Conservation (phyloP, 2,888 invertebrate species). For the Nemoura dubitans region DNA sequence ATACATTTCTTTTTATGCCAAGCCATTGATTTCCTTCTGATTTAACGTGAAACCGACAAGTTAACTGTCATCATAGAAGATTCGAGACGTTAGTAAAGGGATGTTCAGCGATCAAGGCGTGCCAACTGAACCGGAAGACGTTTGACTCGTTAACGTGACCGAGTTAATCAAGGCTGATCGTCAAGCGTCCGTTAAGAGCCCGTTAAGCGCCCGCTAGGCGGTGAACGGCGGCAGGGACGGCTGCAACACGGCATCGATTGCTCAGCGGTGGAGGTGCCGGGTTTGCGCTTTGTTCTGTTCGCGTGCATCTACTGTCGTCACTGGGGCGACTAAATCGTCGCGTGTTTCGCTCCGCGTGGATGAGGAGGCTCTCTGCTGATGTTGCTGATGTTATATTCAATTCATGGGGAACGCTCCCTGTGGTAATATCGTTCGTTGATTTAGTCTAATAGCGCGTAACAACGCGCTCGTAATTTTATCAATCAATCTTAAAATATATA, state of each 20-base stretch:
- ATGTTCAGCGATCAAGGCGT: neutral
- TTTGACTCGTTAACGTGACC: neutral
- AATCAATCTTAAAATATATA: too few species aligned
- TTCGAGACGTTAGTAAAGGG: neutral
- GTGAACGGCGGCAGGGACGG: neutral
- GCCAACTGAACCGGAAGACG: neutral
- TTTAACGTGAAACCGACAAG: constrained; percentile 19
- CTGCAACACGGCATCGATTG: neutral
- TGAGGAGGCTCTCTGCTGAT: too few species aligned
- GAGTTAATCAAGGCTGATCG: neutral
- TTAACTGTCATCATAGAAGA: neutral
- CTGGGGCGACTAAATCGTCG: too few species aligned
- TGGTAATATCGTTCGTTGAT: too few species aligned
- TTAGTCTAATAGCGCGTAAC: too few species aligned
- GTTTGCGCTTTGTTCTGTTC: neutral
- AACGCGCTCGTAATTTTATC: too few species aligned
- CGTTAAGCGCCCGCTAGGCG: neutral
- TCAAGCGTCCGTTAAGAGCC: neutral
- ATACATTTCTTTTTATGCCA: constrained; percentile 34
- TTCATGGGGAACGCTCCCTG: too few species aligned
- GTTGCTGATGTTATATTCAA: too few species aligned
- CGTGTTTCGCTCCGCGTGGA: too few species aligned
- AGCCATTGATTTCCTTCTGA: constrained; percentile 29
- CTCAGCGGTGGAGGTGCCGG: neutral
- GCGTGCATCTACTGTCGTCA: too few species aligned